Conservation (phyloP, 2,888 invertebrate species). For the Cosmia pyralina region DNA sequence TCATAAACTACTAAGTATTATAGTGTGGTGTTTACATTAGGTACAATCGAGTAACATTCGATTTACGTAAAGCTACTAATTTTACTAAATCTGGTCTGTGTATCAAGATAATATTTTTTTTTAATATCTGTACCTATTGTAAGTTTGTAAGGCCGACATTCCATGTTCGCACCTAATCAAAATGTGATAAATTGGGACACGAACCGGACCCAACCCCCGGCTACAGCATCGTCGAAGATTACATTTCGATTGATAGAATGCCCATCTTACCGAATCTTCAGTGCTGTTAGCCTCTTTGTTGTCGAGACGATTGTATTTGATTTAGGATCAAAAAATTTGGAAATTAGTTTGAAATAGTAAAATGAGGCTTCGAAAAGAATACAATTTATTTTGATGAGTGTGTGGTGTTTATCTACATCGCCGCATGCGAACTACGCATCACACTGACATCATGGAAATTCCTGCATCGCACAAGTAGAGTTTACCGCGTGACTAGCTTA, state of each 20-base stretch:
- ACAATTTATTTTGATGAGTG: no score
- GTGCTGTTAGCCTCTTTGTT: neutral
- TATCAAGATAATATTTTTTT: neutral
- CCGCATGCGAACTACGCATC: no score
- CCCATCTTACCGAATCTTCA: conserved; percentile 17
- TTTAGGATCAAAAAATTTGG: conserved; percentile 1
- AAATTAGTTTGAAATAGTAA: neutral
- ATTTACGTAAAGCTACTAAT: neutral
- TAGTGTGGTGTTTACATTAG: neutral
- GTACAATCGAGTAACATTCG: neutral
- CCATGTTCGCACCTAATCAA: neutral
- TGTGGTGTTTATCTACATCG: no score
- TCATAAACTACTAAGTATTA: no score
- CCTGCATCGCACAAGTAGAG: no score
- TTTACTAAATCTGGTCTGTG: neutral
- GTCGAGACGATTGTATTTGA: neutral
- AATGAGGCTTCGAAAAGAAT: no score
- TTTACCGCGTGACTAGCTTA: no score
- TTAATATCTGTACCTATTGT: neutral
- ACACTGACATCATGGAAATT: no score
- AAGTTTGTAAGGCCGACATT: neutral
- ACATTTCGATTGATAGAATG: neutral
- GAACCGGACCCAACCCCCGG: neutral
- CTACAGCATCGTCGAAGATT: conserved; percentile 15
- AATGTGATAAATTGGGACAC: conserved; percentile 1